phyloP scores from a whole-genome alignment of 2,888 invertebrate species.

The Oithona nana region DNA sequence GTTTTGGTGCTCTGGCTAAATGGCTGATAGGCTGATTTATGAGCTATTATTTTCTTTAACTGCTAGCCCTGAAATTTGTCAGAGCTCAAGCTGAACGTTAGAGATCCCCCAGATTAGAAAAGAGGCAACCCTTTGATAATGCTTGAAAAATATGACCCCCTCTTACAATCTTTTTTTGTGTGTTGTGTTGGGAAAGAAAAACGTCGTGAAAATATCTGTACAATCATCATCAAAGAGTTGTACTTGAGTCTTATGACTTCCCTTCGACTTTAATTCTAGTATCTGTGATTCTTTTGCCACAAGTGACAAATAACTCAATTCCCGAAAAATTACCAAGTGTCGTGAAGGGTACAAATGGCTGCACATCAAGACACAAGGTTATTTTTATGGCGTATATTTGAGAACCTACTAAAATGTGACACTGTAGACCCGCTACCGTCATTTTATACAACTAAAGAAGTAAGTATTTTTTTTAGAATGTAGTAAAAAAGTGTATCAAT shows the following conservation, averaged over 20 bases:
- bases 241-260: background rate
- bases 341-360: background rate
- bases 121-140: background rate
- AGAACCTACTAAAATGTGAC: too few species aligned
- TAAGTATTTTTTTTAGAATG: too few species aligned
- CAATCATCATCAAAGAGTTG: background rate
- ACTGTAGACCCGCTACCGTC: too few species aligned
- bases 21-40: background rate
- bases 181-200: too few species aligned
- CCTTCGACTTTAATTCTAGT: background rate
- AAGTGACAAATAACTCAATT: background rate
- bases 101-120: background rate
- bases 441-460: too few species aligned
- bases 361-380: too few species aligned
- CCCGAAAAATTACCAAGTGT: background rate
- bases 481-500: too few species aligned
- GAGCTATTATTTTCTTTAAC: background rate
- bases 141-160: too few species aligned
- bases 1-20: too few species aligned
- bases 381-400: too few species aligned
- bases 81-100: background rate
- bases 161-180: too few species aligned
- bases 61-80: background rate
- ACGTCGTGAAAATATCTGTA: too few species aligned
- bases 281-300: background rate